Evolutionary conservation across 2,797 vertebrate species (phyloP).

Genomic region (Pipistrellus kuhlii): DNA sequence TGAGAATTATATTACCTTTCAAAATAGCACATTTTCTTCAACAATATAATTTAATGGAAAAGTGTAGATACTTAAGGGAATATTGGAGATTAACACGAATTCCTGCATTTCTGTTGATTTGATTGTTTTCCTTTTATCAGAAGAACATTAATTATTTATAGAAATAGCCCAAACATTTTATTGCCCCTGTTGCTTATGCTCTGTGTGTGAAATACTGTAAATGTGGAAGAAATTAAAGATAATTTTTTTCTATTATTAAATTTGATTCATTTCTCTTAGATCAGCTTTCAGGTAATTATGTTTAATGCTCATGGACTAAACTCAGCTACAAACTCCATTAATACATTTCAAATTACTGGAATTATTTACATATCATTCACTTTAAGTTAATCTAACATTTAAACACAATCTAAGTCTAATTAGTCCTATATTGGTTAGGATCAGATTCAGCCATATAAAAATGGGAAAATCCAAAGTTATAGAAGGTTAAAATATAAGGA

Average conservation of each 20-base stretch:
- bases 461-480: neutral
- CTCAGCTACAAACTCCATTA: neutral
- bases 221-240: neutral
- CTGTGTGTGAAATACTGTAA: conserved; percentile 26
- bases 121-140: neutral
- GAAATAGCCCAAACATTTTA: neutral
- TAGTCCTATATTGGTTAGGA: neutral
- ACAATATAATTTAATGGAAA: conserved; percentile 25
- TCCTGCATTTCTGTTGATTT: conserved; percentile 44
- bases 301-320: neutral
- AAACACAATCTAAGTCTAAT: conserved; percentile 21
- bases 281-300: conserved; percentile 21
- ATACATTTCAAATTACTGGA: conserved; percentile 13
- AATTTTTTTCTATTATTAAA: conserved; percentile 39
- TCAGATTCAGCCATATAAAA: neutral
- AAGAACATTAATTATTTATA: neutral
- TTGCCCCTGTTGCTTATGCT: conserved; percentile 13
- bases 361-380: neutral
- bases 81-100: conserved; percentile 51
- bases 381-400: conserved; percentile 31
- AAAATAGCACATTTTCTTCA: conserved; percentile 45
- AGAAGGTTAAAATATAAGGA: neutral
- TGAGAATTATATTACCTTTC: conserved; percentile 37
- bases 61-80: neutral
- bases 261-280: neutral